Evolutionary conservation across 1,140 invertebrate species (phyloP).

Genomic region (Penaeus indicus): DNA sequence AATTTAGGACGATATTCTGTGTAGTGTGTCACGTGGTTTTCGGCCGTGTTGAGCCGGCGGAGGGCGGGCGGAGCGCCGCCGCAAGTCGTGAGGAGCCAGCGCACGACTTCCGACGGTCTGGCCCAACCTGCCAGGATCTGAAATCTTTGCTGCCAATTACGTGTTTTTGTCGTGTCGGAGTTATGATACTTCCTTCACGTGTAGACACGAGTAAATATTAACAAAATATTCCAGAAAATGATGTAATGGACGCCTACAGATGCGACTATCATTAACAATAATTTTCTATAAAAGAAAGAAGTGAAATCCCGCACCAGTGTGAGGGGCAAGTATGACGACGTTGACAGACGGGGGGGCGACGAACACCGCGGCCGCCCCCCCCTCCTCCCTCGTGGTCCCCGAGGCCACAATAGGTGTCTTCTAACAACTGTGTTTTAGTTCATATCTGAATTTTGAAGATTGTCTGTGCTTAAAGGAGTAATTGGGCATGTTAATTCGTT

Average conservation of each 20-base stretch:
- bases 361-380: too few species aligned
- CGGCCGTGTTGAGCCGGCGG: neutral
- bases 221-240: conserved; percentile 7
- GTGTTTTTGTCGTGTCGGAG: conserved; percentile 43
- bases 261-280: neutral
- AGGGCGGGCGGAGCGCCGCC: conserved; percentile 2
- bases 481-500: conserved; percentile 34
- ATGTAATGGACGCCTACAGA: neutral
- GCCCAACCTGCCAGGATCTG: conserved; percentile 29
- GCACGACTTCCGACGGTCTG: conserved; percentile 29
- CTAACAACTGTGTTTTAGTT: too few species aligned
- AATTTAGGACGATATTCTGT: conserved; percentile 47
- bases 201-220: conserved; percentile 28
- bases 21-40: conserved; percentile 33
- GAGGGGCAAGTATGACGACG: too few species aligned
- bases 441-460: neutral
- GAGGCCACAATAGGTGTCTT: too few species aligned
- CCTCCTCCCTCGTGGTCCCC: too few species aligned
- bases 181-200: conserved; percentile 42
- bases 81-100: conserved; percentile 25
- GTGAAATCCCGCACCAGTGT: too few species aligned
- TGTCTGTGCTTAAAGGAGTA: conserved; percentile 21
- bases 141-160: conserved; percentile 58
- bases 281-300: too few species aligned
- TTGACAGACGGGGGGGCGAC: too few species aligned